These are phyloP conservation scores for Clarias platycephalus DNA, from an alignment of 2,797 vertebrate species.

Conservation along the genomic window DNA sequence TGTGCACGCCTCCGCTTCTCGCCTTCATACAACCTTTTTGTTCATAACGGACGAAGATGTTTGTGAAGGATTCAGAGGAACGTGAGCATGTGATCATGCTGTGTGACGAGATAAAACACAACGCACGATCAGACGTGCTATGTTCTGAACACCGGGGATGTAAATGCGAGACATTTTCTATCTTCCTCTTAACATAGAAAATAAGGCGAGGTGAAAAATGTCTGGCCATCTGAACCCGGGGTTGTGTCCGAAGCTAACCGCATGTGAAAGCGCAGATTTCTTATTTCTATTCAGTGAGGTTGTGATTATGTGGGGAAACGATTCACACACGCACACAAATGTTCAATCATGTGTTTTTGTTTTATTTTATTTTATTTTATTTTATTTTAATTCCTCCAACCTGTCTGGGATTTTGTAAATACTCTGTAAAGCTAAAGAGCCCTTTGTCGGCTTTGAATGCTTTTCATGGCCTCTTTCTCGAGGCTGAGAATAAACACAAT, in stretches of 20 bases:
- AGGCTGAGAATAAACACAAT: constrained; percentile 50
- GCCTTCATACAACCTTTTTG: constrained; percentile 18
- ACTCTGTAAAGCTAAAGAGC: constrained; percentile 38
- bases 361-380: constrained; percentile 29
- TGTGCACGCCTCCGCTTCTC: constrained; percentile 2
- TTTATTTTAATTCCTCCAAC: constrained; percentile 13
- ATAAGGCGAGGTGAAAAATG: background rate
- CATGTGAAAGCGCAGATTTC: background rate
- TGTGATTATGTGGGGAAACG: background rate
- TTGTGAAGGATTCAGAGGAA: background rate
- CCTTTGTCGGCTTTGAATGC: constrained; percentile 29
- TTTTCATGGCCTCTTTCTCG: constrained; percentile 53
- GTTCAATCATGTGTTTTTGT: constrained; percentile 26
- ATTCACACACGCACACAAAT: background rate
- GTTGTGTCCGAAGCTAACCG: background rate
- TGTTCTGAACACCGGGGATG: background rate
- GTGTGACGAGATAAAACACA: too few relatives aligned
- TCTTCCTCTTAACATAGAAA: background rate
- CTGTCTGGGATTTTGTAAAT: constrained; percentile 46
- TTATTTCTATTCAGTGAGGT: background rate
- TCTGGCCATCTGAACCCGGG: background rate
- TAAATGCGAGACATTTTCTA: too few relatives aligned
- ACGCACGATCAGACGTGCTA: background rate
- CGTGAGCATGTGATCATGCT: background rate
- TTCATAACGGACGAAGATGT: background rate